phyloP scores from a whole-genome alignment of 2,888 invertebrate species.

The Icerya purchasi region DNA sequence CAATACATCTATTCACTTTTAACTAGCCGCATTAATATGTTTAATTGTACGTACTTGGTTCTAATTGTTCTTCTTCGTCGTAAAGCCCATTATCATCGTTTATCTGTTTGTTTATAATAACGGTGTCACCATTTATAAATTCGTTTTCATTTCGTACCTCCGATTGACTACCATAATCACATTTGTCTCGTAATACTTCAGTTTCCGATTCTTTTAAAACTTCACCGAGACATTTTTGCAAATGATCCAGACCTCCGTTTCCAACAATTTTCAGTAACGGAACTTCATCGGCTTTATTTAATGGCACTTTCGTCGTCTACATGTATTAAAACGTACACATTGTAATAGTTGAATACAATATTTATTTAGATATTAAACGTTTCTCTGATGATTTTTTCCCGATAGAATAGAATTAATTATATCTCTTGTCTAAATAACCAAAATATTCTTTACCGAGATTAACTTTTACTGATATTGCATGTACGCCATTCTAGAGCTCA shows the following conservation, averaged over 20 bases:
- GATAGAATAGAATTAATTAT: neutral
- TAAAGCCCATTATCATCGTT: no score
- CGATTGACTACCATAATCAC: no score
- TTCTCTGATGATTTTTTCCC: neutral
- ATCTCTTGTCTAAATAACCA: no score
- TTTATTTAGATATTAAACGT: neutral
- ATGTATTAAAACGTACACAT: neutral
- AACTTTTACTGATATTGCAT: no score
- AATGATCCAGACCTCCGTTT: slow-evolving; percentile 39
- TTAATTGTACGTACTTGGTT: slow-evolving; percentile 18
- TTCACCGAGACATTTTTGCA: slow-evolving; percentile 38
- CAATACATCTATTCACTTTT: no score
- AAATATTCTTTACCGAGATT: no score
- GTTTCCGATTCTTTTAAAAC: slow-evolving; percentile 24
- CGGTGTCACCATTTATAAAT: no score
- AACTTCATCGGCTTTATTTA: slow-evolving; percentile 13
- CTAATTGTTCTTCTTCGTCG: slow-evolving; percentile 18
- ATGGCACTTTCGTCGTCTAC: slow-evolving; percentile 4
- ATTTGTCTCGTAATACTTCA: no score
- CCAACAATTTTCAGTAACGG: slow-evolving; percentile 22
- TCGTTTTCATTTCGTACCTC: slow-evolving; percentile 3
- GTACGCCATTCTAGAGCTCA: no score
- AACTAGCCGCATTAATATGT: no score
- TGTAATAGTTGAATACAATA: neutral
- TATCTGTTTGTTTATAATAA: no score